These are phyloP conservation scores for Drosophila albomicans DNA, from an alignment of 1,140 invertebrate species.

Conservation along the genomic window DNA sequence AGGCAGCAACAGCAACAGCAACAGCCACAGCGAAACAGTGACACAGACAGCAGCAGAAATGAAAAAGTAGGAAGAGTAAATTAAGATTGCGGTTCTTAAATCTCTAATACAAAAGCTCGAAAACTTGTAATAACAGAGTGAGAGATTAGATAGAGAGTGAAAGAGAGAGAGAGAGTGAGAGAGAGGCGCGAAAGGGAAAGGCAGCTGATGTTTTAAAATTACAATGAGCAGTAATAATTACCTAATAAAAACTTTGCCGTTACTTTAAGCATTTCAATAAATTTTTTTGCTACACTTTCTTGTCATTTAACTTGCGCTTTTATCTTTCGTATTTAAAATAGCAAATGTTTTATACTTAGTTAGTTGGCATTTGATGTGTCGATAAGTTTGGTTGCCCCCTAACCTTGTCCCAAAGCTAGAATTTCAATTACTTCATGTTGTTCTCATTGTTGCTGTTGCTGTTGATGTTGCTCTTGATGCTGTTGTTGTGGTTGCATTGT, in stretches of 20 bases:
- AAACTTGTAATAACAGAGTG: neutral
- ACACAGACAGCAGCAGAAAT: constrained; percentile 1
- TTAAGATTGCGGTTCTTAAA: constrained; percentile 21
- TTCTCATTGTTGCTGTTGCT: constrained; percentile 7
- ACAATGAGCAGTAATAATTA: neutral
- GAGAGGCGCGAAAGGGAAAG: neutral
- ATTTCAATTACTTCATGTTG: constrained; percentile 49
- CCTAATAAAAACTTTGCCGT: neutral
- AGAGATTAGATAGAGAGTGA: no score
- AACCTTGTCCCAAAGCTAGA: constrained; percentile 41
- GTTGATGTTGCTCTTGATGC: neutral
- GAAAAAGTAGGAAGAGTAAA: neutral
- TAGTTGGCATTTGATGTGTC: constrained; percentile 16
- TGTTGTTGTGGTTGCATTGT: constrained; percentile 38
- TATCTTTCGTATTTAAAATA: neutral
- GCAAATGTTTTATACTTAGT: neutral
- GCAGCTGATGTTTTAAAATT: neutral
- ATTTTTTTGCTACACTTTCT: neutral
- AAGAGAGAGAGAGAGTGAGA: neutral
- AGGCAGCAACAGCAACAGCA: constrained; percentile 3
- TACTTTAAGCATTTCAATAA: neutral
- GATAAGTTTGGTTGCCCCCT: constrained; percentile 16
- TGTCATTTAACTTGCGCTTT: neutral
- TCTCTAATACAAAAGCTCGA: neutral
- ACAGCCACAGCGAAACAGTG: neutral